phyloP scores from a whole-genome alignment of 2,113 vertebrate species.

The Oriolus oriolus region DNA sequence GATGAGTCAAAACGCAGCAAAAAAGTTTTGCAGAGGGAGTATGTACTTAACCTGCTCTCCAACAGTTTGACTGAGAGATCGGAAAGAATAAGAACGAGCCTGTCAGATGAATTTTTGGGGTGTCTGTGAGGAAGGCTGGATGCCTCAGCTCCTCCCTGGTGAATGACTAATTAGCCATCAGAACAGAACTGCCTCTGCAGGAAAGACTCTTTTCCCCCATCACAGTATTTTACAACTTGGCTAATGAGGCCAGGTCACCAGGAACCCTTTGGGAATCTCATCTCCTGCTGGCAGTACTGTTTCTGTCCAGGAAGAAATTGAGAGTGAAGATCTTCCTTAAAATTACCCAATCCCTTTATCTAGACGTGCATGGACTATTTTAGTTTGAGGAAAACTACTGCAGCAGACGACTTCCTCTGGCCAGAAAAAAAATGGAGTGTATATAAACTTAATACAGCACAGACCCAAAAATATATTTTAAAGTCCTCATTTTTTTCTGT shows the following conservation, averaged over 20 bases:
- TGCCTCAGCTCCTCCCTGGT: not conserved
- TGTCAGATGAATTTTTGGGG: not conserved
- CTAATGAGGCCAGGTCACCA: conserved; percentile 29
- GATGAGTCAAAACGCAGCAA: not conserved
- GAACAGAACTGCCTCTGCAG: not conserved
- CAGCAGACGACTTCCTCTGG: not conserved
- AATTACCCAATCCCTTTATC: not conserved
- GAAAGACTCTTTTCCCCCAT: not conserved
- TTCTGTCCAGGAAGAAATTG: not conserved
- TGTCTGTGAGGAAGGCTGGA: not conserved
- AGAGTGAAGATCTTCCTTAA: not conserved
- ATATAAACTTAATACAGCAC: not conserved
- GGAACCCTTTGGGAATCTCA: not conserved
- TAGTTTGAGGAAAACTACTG: not conserved
- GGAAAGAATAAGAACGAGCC: not conserved
- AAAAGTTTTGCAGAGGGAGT: not conserved
- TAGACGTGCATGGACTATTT: not conserved
- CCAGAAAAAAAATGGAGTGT: not conserved
- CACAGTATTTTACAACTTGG: not conserved
- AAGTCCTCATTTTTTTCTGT: not conserved
- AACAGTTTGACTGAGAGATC: not conserved
- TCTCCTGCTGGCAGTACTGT: not conserved
- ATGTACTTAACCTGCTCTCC: not conserved
- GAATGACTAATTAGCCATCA: not conserved
- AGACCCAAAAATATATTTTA: not conserved